These are phyloP conservation scores for Chaenocephalus aceratus DNA, from an alignment of 2,113 vertebrate species.

Conservation along the genomic window DNA sequence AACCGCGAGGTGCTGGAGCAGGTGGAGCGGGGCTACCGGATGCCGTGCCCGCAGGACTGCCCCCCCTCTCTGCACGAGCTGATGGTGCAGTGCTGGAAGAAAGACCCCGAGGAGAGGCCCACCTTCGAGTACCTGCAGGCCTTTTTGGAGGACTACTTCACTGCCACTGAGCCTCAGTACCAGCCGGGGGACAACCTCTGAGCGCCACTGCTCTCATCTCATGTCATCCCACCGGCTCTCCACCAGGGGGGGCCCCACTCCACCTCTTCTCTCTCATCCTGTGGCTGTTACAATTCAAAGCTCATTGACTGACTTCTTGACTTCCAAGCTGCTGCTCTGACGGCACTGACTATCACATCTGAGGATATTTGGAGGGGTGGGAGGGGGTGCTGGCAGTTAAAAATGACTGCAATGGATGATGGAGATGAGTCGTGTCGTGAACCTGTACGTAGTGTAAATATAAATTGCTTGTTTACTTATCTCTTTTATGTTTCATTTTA, in stretches of 20 bases:
- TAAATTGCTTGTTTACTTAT: constrained; percentile 94
- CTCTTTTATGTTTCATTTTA: constrained; percentile 81
- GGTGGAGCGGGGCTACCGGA: constrained; percentile 97
- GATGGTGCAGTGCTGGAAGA: constrained; percentile 99
- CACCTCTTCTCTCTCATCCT: constrained; percentile 38
- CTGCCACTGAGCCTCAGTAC: constrained; percentile 99
- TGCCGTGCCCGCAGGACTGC: constrained; percentile 99
- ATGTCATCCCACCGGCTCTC: constrained; percentile 45
- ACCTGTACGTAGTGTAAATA: constrained; percentile 98
- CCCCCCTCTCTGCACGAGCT: constrained; percentile 98
- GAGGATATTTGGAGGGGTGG: constrained; percentile 46
- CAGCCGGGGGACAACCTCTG: constrained; percentile 99
- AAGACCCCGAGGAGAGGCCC: constrained; percentile 97
- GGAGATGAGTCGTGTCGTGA: constrained; percentile 64
- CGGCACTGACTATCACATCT: constrained; percentile 54
- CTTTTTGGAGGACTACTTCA: constrained; percentile 99
- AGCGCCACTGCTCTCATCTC: constrained; percentile 66
- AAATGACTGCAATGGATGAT: constrained; percentile 82
- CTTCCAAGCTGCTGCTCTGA: constrained; percentile 47
- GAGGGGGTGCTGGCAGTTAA: constrained; percentile 10
- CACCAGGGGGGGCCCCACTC: constrained; percentile 69
- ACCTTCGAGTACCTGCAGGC: constrained; percentile 99
- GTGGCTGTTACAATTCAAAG: constrained; percentile 49
- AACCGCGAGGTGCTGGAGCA: constrained; percentile 99
- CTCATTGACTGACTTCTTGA: constrained; percentile 65